Base-by-base conservation (phyloP, 30 jellyfish, hydroid and myxozoan species). In the Cassiopea xamachana region DNA sequence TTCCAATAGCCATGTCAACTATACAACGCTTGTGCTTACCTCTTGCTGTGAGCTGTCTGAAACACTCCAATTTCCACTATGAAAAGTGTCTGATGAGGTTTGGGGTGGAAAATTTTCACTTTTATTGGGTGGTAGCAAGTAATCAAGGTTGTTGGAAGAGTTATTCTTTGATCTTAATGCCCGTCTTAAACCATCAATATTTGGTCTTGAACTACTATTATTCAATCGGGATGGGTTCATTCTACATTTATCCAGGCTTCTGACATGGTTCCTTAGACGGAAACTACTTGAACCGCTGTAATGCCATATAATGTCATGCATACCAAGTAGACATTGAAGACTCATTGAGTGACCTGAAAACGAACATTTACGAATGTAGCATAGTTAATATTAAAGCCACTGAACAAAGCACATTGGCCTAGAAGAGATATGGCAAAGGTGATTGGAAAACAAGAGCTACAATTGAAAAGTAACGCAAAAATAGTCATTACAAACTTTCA, bases 221-320 rank as follows among this genome's bases (percentile, higher is more conserved):
- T 60, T 80, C 16, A 85, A 14, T 51, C 84, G 88, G 88, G 85
- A 80, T 48, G 95, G 50, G 68, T 80, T 78, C 88, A 88, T 88
- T 79, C 74, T 69, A 69, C 78, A 43, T 48, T 60, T 88, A 39
- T 88, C 95, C 90, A 88, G 64, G 73, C 88, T 72, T 73, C 82
- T 80, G 88, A 88, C 95, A 88, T 88, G 95, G 55, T 80, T 88
- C 95, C 89, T 79, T 18, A 81, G 95, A 46, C 60, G 75, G 88
- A 79, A 88, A 80, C 95, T 79, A n/a, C 91, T 69, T 43, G 97
- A 82, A 80, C 97, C 83, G 75, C 81, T 90, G 73, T 83, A 82
- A 82, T 82, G 85, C 99, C 99, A 95, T 47, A 95, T 95, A 80
- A 95, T 88, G 93, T 95, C 99, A 83, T 86, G 98, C 99, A 95